Evolutionary conservation across 2,797 vertebrate genomes (phyloP), one percentile per base, ranked within the genome.

Genomic region (Mustela erminea): DNA sequence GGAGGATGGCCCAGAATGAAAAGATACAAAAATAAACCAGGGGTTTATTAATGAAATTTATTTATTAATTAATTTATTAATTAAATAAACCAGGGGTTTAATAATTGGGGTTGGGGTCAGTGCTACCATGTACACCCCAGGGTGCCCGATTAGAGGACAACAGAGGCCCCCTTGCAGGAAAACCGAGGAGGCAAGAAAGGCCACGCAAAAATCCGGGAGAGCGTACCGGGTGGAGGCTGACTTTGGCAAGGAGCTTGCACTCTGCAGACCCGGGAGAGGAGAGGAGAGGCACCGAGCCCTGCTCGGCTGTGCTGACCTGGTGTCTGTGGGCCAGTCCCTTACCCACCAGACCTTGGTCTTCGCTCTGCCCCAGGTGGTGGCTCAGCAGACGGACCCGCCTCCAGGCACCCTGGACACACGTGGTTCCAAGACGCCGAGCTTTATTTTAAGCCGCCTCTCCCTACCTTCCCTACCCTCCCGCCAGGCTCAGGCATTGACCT

Each of bases 321-420:
- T 9, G 1, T 23, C 23, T 20, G 15, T 38, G 32, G 21, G 52
- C 14, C 25, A 46, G 68, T 20, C 20, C 13, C 21, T n/a, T 5
- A 18, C 29, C 58, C 52, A 54, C 6, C 18, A 5, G n/a, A 15
- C 27, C 32, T 35, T 23, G 27, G 29, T 32, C 27, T 18, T 85
- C 20, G 6, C 38, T 41, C 52, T 46, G 64, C n/a, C 21, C 52
- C 5, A 18, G 6, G 5, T 8, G 4, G 14, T 2, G 9, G 41
- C 38, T 10, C 3, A 62, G 49, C 29, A 46, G 8, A 5, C 7
- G 10, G 0, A 0, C 35, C 20, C 2, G 7, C 35, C n/a, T 68
- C 27, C 32, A 1, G 41, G 10, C 8, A 90, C 25, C 43, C 62
- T 4, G 17, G 18, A 66, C 15, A 9, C 9, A 0, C 0, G 1